A percentile compares a stretch with the other conserved stretches of the same genome.
Evolutionary conservation across 2,113 vertebrate species (phyloP).

Genomic region (Thunnus maccoyii): DNA sequence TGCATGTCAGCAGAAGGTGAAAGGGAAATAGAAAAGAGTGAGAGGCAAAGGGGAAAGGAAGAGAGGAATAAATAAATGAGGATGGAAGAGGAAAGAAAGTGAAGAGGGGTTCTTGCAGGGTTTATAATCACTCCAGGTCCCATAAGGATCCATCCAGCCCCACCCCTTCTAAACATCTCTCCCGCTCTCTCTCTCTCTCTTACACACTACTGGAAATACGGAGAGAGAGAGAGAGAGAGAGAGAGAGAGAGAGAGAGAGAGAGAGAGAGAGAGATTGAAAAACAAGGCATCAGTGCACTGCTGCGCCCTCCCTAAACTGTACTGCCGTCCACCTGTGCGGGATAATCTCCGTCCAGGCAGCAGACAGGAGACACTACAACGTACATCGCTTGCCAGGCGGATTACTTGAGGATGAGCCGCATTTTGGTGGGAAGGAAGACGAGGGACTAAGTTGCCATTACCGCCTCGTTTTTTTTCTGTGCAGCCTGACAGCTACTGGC

Average conservation of each 20-base stretch:
- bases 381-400: conserved; percentile 38
- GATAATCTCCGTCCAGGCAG: conserved; percentile 50
- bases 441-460: conserved; percentile 57
- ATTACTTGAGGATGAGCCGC: conserved; percentile 60
- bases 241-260: conserved; percentile 37
- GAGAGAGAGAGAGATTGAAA: conserved; percentile 45
- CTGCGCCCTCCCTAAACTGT: conserved; percentile 46
- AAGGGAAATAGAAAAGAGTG: conserved; percentile 29
- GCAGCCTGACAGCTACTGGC: conserved; percentile 45
- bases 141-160: conserved; percentile 57
- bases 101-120: conserved; percentile 34
- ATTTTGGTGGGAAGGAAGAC: conserved; percentile 39
- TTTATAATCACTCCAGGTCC: conserved; percentile 68
- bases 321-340: conserved; percentile 75
- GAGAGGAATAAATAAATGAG: neutral
- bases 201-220: conserved; percentile 23
- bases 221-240: conserved; percentile 31
- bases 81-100: conserved; percentile 22
- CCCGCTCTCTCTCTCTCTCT: conserved; percentile 10
- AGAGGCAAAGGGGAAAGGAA: neutral
- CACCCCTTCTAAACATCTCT: conserved; percentile 44
- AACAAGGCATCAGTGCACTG: conserved; percentile 64
- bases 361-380: conserved; percentile 35
- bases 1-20: conserved; percentile 41
- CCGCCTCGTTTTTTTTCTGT: conserved; percentile 6